Evolutionary conservation across 1,140 invertebrate species (phyloP).

Genomic region (Maniola jurtina): DNA sequence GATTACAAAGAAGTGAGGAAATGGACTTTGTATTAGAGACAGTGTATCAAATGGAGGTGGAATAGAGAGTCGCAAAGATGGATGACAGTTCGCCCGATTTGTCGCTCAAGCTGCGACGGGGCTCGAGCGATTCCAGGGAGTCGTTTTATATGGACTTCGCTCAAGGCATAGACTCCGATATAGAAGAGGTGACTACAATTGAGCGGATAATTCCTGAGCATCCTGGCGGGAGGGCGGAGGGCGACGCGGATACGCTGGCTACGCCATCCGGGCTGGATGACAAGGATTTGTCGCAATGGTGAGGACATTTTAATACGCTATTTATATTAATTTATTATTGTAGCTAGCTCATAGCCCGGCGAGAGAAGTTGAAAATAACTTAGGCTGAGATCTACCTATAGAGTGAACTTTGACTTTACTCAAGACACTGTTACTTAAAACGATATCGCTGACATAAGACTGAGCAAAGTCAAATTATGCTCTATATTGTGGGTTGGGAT

Average conservation of each 20-base stretch:
- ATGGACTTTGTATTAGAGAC: constrained; percentile 36
- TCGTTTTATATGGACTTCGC: constrained; percentile 94
- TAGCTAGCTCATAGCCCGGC: not conserved
- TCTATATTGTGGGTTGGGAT: too few relatives aligned
- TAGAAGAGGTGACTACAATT: constrained; percentile 88
- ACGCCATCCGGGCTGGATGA: constrained; percentile 76
- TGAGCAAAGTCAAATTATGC: too few relatives aligned
- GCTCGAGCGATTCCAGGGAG: constrained; percentile 90
- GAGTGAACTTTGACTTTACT: too few relatives aligned
- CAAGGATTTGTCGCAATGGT: constrained; percentile 74
- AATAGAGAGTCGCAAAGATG: constrained; percentile 75
- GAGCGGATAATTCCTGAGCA: constrained; percentile 74
- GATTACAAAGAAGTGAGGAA: constrained; percentile 49
- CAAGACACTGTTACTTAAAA: too few relatives aligned
- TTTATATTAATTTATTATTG: not conserved
- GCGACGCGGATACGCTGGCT: constrained; percentile 77
- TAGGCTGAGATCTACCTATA: too few relatives aligned
- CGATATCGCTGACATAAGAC: too few relatives aligned
- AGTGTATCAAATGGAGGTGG: constrained; percentile 43
- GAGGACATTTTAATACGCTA: constrained; percentile 30
- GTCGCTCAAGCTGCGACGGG: constrained; percentile 88
- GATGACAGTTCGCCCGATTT: constrained; percentile 91
- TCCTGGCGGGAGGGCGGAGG: constrained; percentile 69
- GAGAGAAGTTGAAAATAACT: too few relatives aligned
- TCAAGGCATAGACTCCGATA: constrained; percentile 92